Evolutionary conservation across 2,797 vertebrate species (phyloP), one percentile per base, ranked within the genome.

Genomic region (Pelochelys cantorii): DNA sequence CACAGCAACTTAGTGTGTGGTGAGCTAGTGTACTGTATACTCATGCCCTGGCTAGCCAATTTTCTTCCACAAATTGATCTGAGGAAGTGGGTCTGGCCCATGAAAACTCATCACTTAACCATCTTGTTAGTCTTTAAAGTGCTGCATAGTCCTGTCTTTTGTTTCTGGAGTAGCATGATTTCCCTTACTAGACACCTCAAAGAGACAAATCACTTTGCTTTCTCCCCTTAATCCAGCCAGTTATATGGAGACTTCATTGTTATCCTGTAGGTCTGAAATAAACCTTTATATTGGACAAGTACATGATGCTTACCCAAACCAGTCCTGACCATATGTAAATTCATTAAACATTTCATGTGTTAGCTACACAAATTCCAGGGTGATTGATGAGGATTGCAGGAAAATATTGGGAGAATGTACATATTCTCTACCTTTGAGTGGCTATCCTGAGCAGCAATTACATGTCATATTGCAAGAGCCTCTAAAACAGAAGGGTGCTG

Each of bases 381-480:
- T 42, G 42, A 42, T 42, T 42, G 42, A 42, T 42, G 42, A 42
- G 42, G 42, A 42, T 42, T 42, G 42, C 42, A 42, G 42, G 42
- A 42, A 42, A 42, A 42, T 42, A 42, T 42, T 42, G 42, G 42
- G 42, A 42, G 42, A 42, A 42, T 42, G 6, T 42, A 42, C 42
- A 42, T 42, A 42, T 42, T 42, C 42, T 42, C 42, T 42, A 42
- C 42, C 42, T 42, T 42, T 82, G 5, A 18, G 85, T 84, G 12
- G 68, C 62, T 87, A 0, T 0, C 52, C 71, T 52, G 53, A 34
- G 17, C 81, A 94, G 22, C 22, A 59, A 1, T 13, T 86, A 0
- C 25, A 18, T 48, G 22, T 62, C 31, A 65, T n/a, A 23, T 3
- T 79, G 57, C 17, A 42, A 6, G 29, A 75, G 68, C 7, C 11